These are phyloP conservation scores for Delia radicum DNA, from an alignment of 1,140 invertebrate genomes.

Conservation along the genomic window DNA sequence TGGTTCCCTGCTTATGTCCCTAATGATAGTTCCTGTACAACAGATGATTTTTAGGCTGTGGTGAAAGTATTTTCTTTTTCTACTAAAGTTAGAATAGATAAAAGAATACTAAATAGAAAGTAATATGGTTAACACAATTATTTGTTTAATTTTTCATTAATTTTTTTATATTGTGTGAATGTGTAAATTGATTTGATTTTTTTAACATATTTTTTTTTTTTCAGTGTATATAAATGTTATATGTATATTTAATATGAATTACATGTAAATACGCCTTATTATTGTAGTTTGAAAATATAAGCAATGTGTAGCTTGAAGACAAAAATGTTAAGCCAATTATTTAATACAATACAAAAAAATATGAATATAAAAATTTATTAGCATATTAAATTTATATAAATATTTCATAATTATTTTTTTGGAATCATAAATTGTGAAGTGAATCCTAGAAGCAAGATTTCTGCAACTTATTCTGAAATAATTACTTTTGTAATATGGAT, in stretches of 20 bases:
- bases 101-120: too few species aligned
- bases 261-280: slow-evolving; percentile 19
- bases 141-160: too few species aligned
- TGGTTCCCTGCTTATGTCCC: not conserved
- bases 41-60: not conserved
- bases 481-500: too few species aligned
- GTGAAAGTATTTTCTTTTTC: slow-evolving; percentile 14
- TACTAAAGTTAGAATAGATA: too few species aligned
- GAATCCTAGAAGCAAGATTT: too few species aligned
- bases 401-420: too few species aligned
- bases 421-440: too few species aligned
- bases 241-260: not conserved
- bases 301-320: not conserved
- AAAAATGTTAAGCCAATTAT: not conserved
- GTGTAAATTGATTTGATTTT: too few species aligned
- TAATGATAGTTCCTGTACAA: not conserved
- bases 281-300: not conserved
- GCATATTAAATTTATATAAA: not conserved
- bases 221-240: not conserved
- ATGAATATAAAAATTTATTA: not conserved
- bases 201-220: not conserved
- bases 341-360: not conserved
- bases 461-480: too few species aligned
- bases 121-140: too few species aligned
- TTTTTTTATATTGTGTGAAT: too few species aligned